Percentiles rank a stretch among this genome's conserved stretches.
These are phyloP conservation scores for Zapus hudsonius DNA, from an alignment of 2,113 vertebrate species.

Conservation along the genomic window DNA sequence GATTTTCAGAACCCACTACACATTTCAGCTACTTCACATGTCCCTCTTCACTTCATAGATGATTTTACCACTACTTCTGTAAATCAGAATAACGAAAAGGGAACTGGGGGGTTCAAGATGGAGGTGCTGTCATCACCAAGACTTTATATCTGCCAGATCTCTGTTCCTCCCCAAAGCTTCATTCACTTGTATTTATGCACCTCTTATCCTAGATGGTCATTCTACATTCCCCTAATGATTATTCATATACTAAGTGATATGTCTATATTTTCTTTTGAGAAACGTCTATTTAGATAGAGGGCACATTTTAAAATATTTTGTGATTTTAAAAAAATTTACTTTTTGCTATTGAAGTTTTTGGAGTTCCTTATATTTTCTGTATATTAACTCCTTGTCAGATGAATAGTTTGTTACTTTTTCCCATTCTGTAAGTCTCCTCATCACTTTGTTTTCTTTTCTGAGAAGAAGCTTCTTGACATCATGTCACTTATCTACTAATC, in stretches of 20 bases:
- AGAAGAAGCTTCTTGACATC: neutral
- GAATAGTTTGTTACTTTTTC: neutral
- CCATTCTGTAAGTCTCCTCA: neutral
- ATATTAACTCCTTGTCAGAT: neutral
- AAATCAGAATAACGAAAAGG: slow-evolving; percentile 29
- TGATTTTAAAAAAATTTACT: neutral
- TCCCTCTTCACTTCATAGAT: slow-evolving; percentile 4
- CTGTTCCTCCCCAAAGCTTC: neutral
- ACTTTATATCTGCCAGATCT: neutral
- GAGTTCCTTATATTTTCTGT: neutral
- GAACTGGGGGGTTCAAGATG: neutral
- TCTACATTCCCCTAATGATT: neutral
- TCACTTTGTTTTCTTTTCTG: neutral
- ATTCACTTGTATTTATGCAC: neutral
- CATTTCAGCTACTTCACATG: slow-evolving; percentile 19
- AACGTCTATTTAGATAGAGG: neutral
- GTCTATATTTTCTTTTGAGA: neutral
- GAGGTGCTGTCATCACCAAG: neutral
- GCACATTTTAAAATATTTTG: neutral
- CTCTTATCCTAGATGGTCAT: neutral
- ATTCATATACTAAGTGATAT: neutral
- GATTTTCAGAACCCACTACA: slow-evolving; percentile 41
- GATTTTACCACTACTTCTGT: neutral
- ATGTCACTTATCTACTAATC: neutral
- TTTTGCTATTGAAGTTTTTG: neutral